Evolutionary conservation across 2,888 invertebrate genomes (phyloP), one percentile per base, ranked within the genome.

Genomic region (Aricia artaxerxes): DNA sequence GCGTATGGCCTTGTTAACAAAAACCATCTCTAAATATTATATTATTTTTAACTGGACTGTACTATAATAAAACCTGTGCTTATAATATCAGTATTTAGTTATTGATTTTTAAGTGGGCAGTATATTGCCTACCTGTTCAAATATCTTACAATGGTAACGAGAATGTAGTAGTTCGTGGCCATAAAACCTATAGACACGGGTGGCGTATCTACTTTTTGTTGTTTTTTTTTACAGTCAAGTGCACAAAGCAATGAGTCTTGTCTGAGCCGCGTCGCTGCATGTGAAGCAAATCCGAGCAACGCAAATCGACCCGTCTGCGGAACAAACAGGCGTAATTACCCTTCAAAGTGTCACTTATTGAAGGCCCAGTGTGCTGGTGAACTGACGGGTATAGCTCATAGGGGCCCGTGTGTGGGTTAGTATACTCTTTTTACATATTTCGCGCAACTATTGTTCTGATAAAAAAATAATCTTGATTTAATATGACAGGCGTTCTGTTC

Each of bases 281-380:
- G 96, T 85, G 93, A 93, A 81, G 83, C 87, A n/a, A 90, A 86
- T 79, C 81, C 84, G 0, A 87, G 87, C 6, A 87, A 83, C 73
- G 82, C 89, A 76, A 90, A 91, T 79, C 90, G 95, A 64, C 95
- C 96, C 0, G 96, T 97, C 73, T 98, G 97, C 88, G 97, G 97
- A 73, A 96, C 97, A 44, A 97, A 98, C 88, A 97, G 97, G 24
- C 95, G 96, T 82, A 98, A 98, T 44, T 98, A 98, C 92, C 95
- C 96, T 73, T 97, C 97, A 81, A 95, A 97, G 82, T 98, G 98
- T 88, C 97, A 97, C 83, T 95, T 98, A 82, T 95, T 97, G 86
- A 95, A 96, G 83, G 97, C 96, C 44, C 97, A 97, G 87, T 98
- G 98, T 87, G 95, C 95, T 83, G 96, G 97, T n/a, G 95, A 95